These are phyloP conservation scores for Drosophila meridiana DNA, from an alignment of 2,888 invertebrate species.

Conservation along the genomic window DNA sequence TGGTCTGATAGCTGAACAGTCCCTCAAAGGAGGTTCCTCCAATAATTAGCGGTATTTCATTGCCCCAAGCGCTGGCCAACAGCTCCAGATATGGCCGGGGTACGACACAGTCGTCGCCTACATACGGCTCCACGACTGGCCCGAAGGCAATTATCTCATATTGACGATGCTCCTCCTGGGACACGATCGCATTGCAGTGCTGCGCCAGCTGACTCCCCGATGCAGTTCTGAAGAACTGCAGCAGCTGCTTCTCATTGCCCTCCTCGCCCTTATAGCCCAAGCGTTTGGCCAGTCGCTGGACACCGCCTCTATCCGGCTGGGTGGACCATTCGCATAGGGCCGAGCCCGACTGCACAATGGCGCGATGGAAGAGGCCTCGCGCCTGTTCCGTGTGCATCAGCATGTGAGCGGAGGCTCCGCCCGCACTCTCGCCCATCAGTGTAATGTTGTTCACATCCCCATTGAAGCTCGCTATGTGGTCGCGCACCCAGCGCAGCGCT, in stretches of 20 bases:
- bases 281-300: conserved; percentile 42
- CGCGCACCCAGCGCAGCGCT: conserved; percentile 86
- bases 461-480: conserved; percentile 85
- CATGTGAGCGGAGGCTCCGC: conserved; percentile 85
- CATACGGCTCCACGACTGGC: conserved; percentile 81
- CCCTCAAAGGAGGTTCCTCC: conserved; percentile 83
- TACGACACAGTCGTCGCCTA: conserved; percentile 79
- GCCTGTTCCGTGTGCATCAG: conserved; percentile 85
- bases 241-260: conserved; percentile 44
- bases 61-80: conserved; percentile 81
- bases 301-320: conserved; percentile 44
- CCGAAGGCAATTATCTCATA: conserved; percentile 79
- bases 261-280: conserved; percentile 47
- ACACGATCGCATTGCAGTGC: conserved; percentile 70
- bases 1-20: conserved; percentile 73
- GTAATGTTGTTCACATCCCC: conserved; percentile 86
- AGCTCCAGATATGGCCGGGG: conserved; percentile 74
- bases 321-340: conserved; percentile 64
- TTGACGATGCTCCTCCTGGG: conserved; percentile 72
- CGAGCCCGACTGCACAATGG: conserved; percentile 82
- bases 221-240: conserved; percentile 46
- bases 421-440: conserved; percentile 86
- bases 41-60: conserved; percentile 81
- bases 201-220: conserved; percentile 53
- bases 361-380: conserved; percentile 83